A percentile compares a stretch with the other conserved stretches of the same genome.
phyloP scores from a whole-genome alignment of 2,113 vertebrate species.

The Progne subis region DNA sequence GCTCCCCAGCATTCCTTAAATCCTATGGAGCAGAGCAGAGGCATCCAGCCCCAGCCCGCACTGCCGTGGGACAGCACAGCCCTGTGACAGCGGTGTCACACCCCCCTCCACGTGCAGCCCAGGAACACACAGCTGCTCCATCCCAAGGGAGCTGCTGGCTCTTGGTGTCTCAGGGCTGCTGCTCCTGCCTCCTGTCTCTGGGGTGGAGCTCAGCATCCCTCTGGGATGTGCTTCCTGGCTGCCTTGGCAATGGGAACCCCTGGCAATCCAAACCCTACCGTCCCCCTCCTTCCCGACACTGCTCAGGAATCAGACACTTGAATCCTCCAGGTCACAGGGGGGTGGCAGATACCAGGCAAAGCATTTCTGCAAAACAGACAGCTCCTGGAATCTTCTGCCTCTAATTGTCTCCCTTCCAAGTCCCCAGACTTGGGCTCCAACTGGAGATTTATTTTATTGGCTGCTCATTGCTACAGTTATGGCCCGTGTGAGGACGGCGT shows the following conservation, averaged over 20 bases:
- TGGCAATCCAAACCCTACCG: accelerated
- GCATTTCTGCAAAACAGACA: background rate
- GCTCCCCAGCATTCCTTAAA: background rate
- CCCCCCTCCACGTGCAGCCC: accelerated
- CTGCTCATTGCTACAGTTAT: background rate
- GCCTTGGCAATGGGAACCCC: background rate
- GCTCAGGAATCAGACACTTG: background rate
- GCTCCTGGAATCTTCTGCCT: background rate
- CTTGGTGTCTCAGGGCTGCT: background rate
- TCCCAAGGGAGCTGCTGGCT: background rate
- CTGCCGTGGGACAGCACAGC: accelerated
- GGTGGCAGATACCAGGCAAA: background rate
- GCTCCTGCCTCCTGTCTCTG: background rate
- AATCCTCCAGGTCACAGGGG: background rate
- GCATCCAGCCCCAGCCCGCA: accelerated
- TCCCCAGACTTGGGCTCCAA: background rate
- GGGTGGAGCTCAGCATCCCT: background rate
- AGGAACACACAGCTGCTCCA: accelerated
- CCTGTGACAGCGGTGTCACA: accelerated
- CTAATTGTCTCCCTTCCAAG: background rate
- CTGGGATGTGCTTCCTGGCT: background rate
- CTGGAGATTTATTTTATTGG: background rate
- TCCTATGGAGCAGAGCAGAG: background rate
- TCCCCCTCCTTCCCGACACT: background rate
- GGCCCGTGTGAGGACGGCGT: background rate